Conservation (phyloP, 2,113 vertebrate species). For the Albula glossodonta region DNA sequence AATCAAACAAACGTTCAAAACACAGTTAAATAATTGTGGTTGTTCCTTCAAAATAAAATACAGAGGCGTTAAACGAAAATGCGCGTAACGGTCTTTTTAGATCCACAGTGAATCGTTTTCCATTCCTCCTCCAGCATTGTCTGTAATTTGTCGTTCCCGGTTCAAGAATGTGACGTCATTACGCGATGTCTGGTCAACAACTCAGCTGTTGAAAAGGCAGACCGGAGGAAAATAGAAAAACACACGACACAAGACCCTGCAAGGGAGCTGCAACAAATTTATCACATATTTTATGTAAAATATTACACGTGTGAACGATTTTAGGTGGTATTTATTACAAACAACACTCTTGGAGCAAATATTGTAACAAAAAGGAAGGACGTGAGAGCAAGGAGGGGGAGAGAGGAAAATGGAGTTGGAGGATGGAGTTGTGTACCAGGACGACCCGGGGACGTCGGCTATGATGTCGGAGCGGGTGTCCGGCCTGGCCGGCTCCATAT, state of each 20-base stretch:
- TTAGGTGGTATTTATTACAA: not conserved
- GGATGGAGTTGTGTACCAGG: slow-evolving; percentile 93
- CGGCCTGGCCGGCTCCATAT: slow-evolving; percentile 94
- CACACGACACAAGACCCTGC: slow-evolving; percentile 24
- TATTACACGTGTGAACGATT: not conserved
- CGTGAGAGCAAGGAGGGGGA: slow-evolving; percentile 28
- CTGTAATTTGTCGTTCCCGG: not conserved
- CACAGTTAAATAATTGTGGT: not conserved
- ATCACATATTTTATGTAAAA: slow-evolving; percentile 1
- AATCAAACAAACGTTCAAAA: not conserved
- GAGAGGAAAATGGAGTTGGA: slow-evolving; percentile 72
- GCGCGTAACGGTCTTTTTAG: not conserved
- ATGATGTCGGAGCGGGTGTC: slow-evolving; percentile 97
- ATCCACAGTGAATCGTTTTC: not conserved
- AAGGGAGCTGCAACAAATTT: slow-evolving; percentile 24
- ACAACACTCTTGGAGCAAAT: slow-evolving; percentile 17
- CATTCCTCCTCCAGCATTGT: not conserved
- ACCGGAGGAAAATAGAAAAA: slow-evolving; percentile 37
- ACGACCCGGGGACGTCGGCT: slow-evolving; percentile 91
- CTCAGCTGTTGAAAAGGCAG: slow-evolving; percentile 40
- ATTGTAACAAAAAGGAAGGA: not conserved
- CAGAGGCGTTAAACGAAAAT: not conserved
- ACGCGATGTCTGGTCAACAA: slow-evolving; percentile 37
- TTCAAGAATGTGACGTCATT: slow-evolving; percentile 42
- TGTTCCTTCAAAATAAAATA: not conserved